These are phyloP conservation scores for Sciurus vulgaris DNA, from an alignment of 2,797 vertebrate genomes.

Conservation along the genomic window DNA sequence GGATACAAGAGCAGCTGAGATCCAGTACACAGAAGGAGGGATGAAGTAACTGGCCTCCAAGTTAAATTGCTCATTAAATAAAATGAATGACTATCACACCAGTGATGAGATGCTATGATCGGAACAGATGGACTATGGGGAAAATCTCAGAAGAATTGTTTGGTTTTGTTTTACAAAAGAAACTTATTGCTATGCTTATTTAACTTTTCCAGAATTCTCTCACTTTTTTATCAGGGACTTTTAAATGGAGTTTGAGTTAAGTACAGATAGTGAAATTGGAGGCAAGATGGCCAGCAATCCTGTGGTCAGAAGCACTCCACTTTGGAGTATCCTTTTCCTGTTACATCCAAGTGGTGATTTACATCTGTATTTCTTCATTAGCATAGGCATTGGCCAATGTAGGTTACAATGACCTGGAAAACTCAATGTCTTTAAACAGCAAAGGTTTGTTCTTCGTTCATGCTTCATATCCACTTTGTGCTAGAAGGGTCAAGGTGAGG, in stretches of 20 bases:
- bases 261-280: background rate
- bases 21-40: background rate
- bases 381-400: background rate
- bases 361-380: background rate
- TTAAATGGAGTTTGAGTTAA: conserved; percentile 20
- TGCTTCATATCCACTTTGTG: background rate
- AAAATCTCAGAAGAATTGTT: background rate
- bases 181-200: background rate
- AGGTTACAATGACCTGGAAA: background rate
- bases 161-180: background rate
- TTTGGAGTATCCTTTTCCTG: background rate
- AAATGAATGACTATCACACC: background rate
- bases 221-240: background rate
- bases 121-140: background rate
- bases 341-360: background rate
- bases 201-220: conserved; percentile 7
- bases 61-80: background rate
- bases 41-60: background rate
- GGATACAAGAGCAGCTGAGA: background rate
- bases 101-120: background rate
- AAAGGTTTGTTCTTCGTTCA: background rate
- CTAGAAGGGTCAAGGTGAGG: background rate
- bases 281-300: background rate
- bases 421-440: conserved; percentile 35
- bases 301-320: background rate